A percentile compares a stretch with the other conserved stretches of the same genome.
These are phyloP conservation scores for Diabrotica balteata DNA, from an alignment of 2,888 invertebrate genomes.

Conservation along the genomic window DNA sequence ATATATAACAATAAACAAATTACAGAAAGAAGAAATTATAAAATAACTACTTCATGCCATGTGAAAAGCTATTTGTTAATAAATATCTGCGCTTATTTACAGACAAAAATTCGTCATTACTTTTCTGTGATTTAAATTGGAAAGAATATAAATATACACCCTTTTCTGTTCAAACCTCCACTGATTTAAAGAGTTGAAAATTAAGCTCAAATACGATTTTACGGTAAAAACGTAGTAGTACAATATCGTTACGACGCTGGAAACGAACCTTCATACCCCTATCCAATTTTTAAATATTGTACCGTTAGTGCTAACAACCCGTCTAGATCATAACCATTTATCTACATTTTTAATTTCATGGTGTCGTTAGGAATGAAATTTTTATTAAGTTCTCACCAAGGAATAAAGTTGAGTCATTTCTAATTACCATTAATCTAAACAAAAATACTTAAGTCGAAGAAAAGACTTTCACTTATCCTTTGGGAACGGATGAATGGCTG, in stretches of 20 bases:
- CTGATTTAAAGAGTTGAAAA: no score
- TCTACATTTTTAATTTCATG: constrained; percentile 4
- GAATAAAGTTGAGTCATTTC: constrained; percentile 8
- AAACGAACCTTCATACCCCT: neutral
- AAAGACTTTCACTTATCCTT: constrained; percentile 4
- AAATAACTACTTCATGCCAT: no score
- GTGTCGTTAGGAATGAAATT: constrained; percentile 5
- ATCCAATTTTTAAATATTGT: constrained; percentile 1
- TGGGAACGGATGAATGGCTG: neutral
- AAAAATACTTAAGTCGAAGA: constrained; percentile 10
- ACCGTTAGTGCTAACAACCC: neutral
- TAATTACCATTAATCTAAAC: constrained; percentile 8
- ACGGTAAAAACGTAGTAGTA: no score
- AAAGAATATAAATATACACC: no score
- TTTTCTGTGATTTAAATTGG: no score
- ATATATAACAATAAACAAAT: no score
- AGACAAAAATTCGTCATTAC: no score
- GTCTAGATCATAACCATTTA: constrained; percentile 1
- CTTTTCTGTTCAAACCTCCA: no score
- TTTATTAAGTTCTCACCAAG: constrained; percentile 1
- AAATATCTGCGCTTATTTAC: no score
- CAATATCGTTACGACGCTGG: neutral
- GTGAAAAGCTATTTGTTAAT: no score
- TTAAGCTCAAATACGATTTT: no score
- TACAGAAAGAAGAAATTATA: no score